These are phyloP conservation scores for Actinopyga echinites DNA, from an alignment of 53 echinoderm and acorn worm species.

Conservation along the genomic window DNA sequence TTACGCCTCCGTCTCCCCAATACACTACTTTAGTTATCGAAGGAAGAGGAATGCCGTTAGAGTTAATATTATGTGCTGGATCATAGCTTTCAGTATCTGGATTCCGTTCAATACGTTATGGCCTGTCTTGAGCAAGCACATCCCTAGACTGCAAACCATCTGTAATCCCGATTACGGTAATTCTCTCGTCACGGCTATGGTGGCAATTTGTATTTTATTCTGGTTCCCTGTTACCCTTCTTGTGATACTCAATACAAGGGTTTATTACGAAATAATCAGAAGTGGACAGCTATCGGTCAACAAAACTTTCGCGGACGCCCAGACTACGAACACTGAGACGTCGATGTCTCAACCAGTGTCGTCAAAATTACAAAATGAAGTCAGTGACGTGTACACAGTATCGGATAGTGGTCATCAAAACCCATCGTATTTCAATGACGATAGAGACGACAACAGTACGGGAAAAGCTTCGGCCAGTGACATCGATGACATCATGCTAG, in stretches of 20 bases:
- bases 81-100: slow-evolving; percentile 36
- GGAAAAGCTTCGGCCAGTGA: too few relatives aligned
- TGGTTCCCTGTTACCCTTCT: not conserved
- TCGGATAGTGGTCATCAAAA: too few relatives aligned
- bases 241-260: not conserved
- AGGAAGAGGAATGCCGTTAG: slow-evolving; percentile 8
- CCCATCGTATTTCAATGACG: too few relatives aligned
- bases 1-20: slow-evolving; percentile 25
- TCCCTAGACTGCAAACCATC: not conserved
- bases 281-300: not conserved
- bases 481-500: too few relatives aligned
- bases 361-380: too few relatives aligned
- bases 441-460: too few relatives aligned
- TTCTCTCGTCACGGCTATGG: not conserved
- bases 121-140: not conserved
- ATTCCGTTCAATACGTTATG: slow-evolving; percentile 19
- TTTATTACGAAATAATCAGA: not conserved
- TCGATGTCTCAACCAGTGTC: too few relatives aligned
- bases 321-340: too few relatives aligned
- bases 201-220: not conserved
- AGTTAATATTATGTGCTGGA: slow-evolving; percentile 24
- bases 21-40: slow-evolving; percentile 22
- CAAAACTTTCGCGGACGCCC: not conserved
- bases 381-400: too few relatives aligned
- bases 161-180: slow-evolving; percentile 1